phyloP scores from a whole-genome alignment of 2,113 vertebrate species.

The Australoheros scitulus region DNA sequence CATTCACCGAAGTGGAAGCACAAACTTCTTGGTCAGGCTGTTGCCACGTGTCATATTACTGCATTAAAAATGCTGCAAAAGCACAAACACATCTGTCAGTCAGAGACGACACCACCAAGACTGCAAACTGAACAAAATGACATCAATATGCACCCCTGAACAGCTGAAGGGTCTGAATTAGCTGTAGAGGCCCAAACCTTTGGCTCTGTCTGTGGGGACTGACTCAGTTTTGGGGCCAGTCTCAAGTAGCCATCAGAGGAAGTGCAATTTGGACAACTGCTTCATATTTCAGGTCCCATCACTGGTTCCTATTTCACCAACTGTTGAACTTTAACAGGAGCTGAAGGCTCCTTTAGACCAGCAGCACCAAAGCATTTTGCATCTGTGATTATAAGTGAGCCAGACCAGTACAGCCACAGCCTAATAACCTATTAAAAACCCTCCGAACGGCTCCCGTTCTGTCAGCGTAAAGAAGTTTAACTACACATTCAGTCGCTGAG shows the following conservation, averaged over 20 bases:
- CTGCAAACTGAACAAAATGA: background rate
- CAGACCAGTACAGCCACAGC: background rate
- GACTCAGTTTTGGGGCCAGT: fast-evolving
- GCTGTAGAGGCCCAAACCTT: background rate
- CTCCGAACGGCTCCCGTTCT: background rate
- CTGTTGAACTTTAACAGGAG: background rate
- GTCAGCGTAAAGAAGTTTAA: background rate
- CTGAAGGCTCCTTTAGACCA: background rate
- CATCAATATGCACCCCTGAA: background rate
- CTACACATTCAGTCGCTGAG: background rate
- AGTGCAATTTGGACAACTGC: background rate
- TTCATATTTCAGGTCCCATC: background rate
- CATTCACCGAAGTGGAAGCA: background rate
- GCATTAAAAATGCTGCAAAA: background rate
- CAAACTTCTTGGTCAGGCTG: background rate
- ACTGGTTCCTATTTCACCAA: background rate
- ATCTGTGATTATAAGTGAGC: background rate
- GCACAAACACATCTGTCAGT: background rate
- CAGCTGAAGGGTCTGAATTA: background rate
- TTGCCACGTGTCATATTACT: fast-evolving
- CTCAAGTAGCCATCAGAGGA: background rate
- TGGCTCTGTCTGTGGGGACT: background rate
- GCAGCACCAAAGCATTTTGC: background rate
- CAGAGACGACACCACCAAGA: background rate
- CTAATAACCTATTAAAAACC: background rate